Evolutionary conservation across 1,140 invertebrate species (phyloP), one percentile per base, ranked within the genome.

Genomic region (Trissolcus basalis): DNA sequence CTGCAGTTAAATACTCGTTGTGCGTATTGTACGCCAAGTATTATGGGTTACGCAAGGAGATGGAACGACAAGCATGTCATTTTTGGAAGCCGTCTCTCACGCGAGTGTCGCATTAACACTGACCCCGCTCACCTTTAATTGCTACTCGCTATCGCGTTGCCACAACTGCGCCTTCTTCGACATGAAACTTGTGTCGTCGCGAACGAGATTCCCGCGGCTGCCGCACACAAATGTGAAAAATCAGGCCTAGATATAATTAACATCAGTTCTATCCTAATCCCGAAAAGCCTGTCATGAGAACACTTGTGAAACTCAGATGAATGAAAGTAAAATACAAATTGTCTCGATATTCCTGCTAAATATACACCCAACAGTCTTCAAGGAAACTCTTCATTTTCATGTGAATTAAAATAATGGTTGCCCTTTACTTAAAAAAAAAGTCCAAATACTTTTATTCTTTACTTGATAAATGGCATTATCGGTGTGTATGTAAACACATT

Each of bases 81-180:
- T 87, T 87, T 86, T 87, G 86, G 85, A 84, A 79, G 76, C 81
- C 79, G 75, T 85, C 81, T 87, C 86, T 86, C 86, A 87, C 86
- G 86, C 85, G 79, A 87, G 75, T 76, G 81, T 80, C 81, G 77
- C 85, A 87, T 87, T 86, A 86, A 86, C 85, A 86, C 82, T 86
- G 86, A 87, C 86, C 86, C 85, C 83, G 83, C 79, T 87, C 85
- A 86, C 86, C 86, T 86, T 76, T 87, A 87, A 87, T 87, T 87
- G 82, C 83, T 83, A 82, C 70, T 27, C 19, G 19, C 19, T 27
- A n/a, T n/a, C 65, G 79, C 55, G 35, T 68, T 33, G 56, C 60
- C 55, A n/a, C n/a, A 70, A 73, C 59, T 64, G 63, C 19, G 19
- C 49, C 61, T 72, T 68, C 58, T 60, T 61, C 27, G 39, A 82